These are phyloP conservation scores for Platycheirus albimanus DNA, from an alignment of 2,888 invertebrate genomes.

Conservation along the genomic window DNA sequence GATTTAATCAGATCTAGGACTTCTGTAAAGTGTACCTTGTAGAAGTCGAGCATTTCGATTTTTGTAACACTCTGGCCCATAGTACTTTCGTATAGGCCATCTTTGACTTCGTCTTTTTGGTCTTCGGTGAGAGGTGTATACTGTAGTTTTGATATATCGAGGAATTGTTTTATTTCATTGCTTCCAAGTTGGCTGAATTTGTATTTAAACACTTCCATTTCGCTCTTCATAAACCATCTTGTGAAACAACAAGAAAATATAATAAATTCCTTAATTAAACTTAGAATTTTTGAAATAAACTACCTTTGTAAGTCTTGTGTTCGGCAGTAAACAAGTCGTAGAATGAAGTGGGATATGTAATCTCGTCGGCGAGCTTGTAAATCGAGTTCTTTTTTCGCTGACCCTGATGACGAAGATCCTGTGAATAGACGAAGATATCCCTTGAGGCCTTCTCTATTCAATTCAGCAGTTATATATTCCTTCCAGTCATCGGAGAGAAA, in stretches of 20 bases:
- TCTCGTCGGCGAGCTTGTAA: constrained; percentile 89
- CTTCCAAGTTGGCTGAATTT: constrained; percentile 87
- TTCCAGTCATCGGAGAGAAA: constrained; percentile 87
- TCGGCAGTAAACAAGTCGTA: constrained; percentile 95
- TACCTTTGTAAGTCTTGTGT: constrained; percentile 89
- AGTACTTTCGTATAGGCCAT: constrained; percentile 86
- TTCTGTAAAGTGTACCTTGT: constrained; percentile 93
- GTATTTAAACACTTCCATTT: constrained; percentile 94
- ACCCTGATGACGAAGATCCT: no score
- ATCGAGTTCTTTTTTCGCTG: constrained; percentile 84
- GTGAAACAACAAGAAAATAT: constrained; percentile 14
- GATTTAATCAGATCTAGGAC: constrained; percentile 92
- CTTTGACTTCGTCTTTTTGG: constrained; percentile 86
- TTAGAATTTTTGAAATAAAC: no score
- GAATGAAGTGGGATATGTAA: constrained; percentile 95
- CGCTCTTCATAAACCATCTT: constrained; percentile 93
- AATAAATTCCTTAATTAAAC: not conserved
- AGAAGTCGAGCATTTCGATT: constrained; percentile 87
- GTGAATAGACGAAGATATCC: constrained; percentile 86
- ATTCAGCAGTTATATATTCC: constrained; percentile 85
- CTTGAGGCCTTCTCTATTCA: constrained; percentile 87
- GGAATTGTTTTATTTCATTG: constrained; percentile 86
- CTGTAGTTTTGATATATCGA: constrained; percentile 87
- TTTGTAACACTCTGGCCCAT: constrained; percentile 84
- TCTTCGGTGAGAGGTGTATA: constrained; percentile 87